These are phyloP conservation scores for Escarpia spicata DNA, from an alignment of 2,888 invertebrate species.

Conservation along the genomic window DNA sequence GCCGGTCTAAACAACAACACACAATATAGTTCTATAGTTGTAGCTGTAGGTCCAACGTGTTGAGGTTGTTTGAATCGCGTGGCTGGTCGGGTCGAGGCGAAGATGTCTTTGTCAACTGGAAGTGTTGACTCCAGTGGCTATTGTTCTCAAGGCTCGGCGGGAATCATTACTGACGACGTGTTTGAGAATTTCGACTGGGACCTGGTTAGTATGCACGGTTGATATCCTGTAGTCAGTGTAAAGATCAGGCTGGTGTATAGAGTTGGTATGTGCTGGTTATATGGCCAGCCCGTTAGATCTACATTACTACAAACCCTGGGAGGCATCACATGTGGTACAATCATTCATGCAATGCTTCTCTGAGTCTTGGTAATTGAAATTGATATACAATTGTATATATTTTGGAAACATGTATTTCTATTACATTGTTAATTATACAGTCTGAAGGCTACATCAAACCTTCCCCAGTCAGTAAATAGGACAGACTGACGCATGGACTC, in stretches of 20 bases:
- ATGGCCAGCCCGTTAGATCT: background rate
- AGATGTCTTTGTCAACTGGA: background rate
- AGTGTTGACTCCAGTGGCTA: background rate
- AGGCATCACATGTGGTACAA: background rate
- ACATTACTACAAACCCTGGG: background rate
- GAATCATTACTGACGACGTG: background rate
- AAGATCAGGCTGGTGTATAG: background rate
- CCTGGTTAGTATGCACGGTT: background rate
- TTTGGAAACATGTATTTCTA: background rate
- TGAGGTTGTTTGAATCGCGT: background rate
- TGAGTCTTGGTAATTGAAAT: background rate
- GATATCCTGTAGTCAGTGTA: background rate
- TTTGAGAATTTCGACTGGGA: slow-evolving; percentile 10
- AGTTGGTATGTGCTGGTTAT: background rate
- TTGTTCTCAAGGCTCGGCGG: background rate
- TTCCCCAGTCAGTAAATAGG: background rate
- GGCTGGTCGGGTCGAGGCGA: background rate
- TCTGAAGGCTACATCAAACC: background rate
- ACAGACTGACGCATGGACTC: background rate
- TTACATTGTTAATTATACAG: background rate
- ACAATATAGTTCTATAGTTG: background rate
- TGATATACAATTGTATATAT: background rate
- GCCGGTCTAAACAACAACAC: background rate
- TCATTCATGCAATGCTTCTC: background rate
- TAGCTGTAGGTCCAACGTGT: background rate